These are phyloP conservation scores for Vanessa tameamea DNA, from an alignment of 1,140 invertebrate species.

Conservation along the genomic window DNA sequence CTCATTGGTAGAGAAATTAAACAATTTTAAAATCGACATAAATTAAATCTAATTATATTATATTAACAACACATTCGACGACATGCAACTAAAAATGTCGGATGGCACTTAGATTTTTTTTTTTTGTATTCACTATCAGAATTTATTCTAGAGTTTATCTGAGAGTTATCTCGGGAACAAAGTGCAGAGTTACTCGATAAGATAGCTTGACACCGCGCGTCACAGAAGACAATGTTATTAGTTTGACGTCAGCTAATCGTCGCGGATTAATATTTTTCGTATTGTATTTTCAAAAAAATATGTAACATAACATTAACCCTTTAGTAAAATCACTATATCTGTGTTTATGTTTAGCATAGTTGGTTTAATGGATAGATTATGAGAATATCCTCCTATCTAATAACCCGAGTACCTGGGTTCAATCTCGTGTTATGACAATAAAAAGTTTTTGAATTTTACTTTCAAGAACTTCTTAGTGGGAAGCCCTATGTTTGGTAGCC, in stretches of 20 bases:
- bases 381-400: too few relatives aligned
- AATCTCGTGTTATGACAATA: too few relatives aligned
- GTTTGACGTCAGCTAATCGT: constrained; percentile 13
- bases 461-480: too few relatives aligned
- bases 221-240: constrained; percentile 20
- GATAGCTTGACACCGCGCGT: constrained; percentile 31
- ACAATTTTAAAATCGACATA: not conserved
- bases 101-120: constrained; percentile 31
- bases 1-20: not conserved
- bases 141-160: constrained; percentile 44
- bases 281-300: too few relatives aligned
- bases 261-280: not conserved
- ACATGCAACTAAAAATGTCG: constrained; percentile 29
- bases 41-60: not conserved
- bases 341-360: too few relatives aligned
- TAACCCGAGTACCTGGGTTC: too few relatives aligned
- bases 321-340: too few relatives aligned
- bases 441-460: too few relatives aligned
- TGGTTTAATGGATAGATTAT: too few relatives aligned
- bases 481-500: too few relatives aligned
- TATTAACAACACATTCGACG: constrained; percentile 19
- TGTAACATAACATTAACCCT: too few relatives aligned
- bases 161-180: constrained; percentile 50
- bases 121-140: constrained; percentile 23
- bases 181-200: constrained; percentile 45